Evolutionary conservation across 2,888 invertebrate species (phyloP).

Genomic region (Linnaemya vulpina): DNA sequence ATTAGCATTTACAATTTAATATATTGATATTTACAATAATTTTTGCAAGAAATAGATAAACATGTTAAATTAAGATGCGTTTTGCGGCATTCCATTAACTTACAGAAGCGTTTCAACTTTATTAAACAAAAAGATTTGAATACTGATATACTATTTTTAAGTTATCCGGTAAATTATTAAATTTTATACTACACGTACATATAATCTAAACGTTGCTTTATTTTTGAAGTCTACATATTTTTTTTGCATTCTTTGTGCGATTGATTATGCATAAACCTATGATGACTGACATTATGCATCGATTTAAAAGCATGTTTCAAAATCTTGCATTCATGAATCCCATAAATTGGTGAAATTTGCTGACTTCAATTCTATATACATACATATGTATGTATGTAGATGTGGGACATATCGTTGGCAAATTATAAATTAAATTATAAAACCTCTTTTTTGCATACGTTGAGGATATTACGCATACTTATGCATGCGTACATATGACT

Average conservation of each 20-base stretch:
- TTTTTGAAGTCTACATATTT: not conserved
- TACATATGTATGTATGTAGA: constrained; percentile 1
- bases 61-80: no score
- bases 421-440: constrained; percentile 7
- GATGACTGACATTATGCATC: constrained; percentile 3
- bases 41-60: no score
- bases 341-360: constrained; percentile 9
- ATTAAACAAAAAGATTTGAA: constrained; percentile 13
- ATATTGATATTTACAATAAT: no score
- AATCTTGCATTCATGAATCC: constrained; percentile 7
- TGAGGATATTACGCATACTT: not conserved
- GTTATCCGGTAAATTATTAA: not conserved
- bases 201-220: not conserved
- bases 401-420: constrained; percentile 7
- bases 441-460: constrained; percentile 5
- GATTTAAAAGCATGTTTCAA: constrained; percentile 11
- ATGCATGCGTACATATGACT: not conserved
- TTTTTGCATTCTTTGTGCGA: no score
- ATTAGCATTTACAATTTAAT: no score
- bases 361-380: no score
- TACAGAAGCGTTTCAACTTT: constrained; percentile 16
- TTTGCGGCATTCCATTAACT: not conserved
- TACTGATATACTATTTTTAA: not conserved
- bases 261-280: not conserved
- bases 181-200: not conserved